A percentile compares a stretch with the other conserved stretches of the same genome.
These are phyloP conservation scores for Lacanobia oleracea DNA, from an alignment of 2,888 invertebrate genomes.

Conservation along the genomic window DNA sequence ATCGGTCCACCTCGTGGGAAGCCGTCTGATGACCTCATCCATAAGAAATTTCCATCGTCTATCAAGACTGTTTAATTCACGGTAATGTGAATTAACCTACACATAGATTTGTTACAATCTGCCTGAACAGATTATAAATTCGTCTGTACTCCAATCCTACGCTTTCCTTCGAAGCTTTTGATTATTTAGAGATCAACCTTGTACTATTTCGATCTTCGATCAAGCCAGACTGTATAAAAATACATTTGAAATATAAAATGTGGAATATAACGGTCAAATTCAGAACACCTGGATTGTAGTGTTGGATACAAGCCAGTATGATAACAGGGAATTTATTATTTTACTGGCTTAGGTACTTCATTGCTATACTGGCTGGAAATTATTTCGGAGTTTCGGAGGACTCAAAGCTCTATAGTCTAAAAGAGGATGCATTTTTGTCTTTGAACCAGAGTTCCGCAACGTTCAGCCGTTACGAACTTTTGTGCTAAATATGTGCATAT, in stretches of 20 bases:
- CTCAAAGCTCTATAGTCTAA: too few relatives aligned
- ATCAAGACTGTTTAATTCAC: conserved; percentile 39
- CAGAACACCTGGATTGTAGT: conserved; percentile 78
- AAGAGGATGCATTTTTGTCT: neutral
- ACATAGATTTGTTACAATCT: conserved; percentile 49
- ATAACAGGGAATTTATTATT: conserved; percentile 64
- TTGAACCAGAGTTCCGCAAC: neutral
- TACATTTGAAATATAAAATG: conserved; percentile 80
- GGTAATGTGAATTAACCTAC: conserved; percentile 34
- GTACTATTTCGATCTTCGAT: conserved; percentile 81
- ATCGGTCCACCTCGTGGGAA: too few relatives aligned
- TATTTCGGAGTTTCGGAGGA: too few relatives aligned
- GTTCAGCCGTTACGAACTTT: neutral
- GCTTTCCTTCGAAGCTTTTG: conserved; percentile 73
- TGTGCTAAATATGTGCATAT: neutral
- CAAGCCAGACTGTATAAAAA: conserved; percentile 78
- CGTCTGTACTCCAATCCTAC: conserved; percentile 72
- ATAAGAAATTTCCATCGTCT: conserved; percentile 36
- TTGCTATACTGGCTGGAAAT: neutral
- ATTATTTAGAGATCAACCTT: conserved; percentile 86
- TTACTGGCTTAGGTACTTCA: neutral
- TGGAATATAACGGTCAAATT: conserved; percentile 76
- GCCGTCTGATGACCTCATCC: neutral
- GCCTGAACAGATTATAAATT: conserved; percentile 62
- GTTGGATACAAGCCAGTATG: conserved; percentile 80